A percentile compares a stretch with the other conserved stretches of the same genome.
Conservation (phyloP, 2,797 vertebrate genomes). For the Threskiornis aethiopicus region DNA sequence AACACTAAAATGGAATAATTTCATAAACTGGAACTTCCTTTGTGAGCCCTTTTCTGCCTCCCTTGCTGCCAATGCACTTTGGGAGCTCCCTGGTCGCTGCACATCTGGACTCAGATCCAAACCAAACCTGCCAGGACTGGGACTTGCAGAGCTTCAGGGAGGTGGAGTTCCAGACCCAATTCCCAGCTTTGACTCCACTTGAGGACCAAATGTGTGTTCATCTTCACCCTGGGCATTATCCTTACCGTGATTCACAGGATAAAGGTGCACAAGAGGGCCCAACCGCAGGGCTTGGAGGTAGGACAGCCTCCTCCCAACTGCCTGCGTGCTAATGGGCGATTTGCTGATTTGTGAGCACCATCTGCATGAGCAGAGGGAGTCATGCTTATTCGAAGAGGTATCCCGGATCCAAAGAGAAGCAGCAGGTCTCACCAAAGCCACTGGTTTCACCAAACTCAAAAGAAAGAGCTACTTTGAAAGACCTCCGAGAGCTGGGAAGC, state of each 20-base stretch:
- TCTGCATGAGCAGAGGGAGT: not conserved
- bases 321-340: not conserved
- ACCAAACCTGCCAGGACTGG: not conserved
- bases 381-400: not conserved
- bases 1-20: not conserved
- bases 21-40: not conserved
- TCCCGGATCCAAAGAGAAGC: not conserved
- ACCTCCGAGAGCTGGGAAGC: not conserved
- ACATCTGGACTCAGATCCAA: not conserved
- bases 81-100: not conserved
- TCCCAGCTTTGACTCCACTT: not conserved
- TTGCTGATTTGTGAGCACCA: not conserved
- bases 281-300: not conserved
- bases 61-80: not conserved
- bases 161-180: not conserved
- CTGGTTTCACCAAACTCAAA: not conserved
- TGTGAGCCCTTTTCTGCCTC: not conserved
- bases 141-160: not conserved
- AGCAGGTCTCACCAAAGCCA: not conserved
- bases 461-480: conserved; percentile 6
- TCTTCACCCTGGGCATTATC: not conserved
- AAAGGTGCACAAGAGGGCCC: not conserved
- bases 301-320: not conserved
- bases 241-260: not conserved
- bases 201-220: not conserved